phyloP scores from a whole-genome alignment of 2,888 invertebrate species.

The Oxycera nigricornis region DNA sequence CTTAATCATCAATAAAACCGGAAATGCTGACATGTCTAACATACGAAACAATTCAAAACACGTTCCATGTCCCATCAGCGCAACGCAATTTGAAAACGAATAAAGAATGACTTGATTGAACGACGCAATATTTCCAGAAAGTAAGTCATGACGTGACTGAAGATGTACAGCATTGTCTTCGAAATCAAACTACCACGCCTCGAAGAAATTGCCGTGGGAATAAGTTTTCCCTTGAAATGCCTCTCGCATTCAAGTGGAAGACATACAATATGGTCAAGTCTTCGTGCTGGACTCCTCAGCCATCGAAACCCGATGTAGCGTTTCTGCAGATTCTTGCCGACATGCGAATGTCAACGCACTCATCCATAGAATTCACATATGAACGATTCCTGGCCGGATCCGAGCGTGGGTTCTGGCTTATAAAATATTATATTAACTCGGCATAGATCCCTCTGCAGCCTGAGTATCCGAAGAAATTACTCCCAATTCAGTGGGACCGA shows the following conservation, averaged over 20 bases:
- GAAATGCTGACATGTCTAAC: too few relatives aligned
- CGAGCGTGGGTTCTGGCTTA: background rate
- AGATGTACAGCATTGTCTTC: constrained; percentile 22
- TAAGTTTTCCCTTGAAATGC: background rate
- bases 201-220: constrained; percentile 43
- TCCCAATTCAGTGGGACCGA: constrained; percentile 30
- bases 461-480: constrained; percentile 32
- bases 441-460: background rate
- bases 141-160: background rate
- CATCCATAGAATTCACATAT: constrained; percentile 24
- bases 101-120: background rate
- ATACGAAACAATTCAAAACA: too few relatives aligned
- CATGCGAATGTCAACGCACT: constrained; percentile 38
- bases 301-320: background rate
- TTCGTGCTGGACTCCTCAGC: background rate
- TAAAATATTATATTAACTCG: background rate
- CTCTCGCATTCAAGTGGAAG: constrained; percentile 31
- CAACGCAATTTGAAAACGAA: too few relatives aligned
- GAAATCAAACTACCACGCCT: constrained; percentile 41
- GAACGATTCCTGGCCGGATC: background rate
- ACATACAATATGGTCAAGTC: constrained; percentile 29
- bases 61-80: too few relatives aligned
- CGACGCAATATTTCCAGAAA: background rate
- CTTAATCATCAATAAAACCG: too few relatives aligned
- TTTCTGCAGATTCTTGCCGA: background rate